Conservation (phyloP, 2,113 vertebrate genomes). For the Mirounga angustirostris region DNA sequence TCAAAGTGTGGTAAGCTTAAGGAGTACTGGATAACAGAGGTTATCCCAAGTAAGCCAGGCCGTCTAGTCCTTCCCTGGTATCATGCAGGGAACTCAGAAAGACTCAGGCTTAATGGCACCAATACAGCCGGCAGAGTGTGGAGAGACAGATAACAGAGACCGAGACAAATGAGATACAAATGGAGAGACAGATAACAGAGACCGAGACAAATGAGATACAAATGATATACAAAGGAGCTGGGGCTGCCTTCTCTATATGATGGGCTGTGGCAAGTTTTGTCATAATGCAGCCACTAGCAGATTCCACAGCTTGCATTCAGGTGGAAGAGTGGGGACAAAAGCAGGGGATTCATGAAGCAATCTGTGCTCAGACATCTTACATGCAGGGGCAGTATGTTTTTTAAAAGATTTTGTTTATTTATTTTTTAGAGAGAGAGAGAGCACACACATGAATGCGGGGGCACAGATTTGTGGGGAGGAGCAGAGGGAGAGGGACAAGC, state of each 20-base stretch:
- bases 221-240: not conserved
- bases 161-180: not conserved
- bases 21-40: not conserved
- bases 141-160: not conserved
- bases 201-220: not conserved
- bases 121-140: not conserved
- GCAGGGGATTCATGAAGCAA: not conserved
- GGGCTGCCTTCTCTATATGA: not conserved
- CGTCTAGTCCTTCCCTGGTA: not conserved
- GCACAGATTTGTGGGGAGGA: not conserved
- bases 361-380: not conserved
- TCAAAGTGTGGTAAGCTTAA: constrained; percentile 22
- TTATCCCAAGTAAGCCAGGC: not conserved
- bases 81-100: not conserved
- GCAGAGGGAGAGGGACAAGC: not conserved
- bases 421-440: not conserved
- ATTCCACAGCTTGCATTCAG: not conserved
- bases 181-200: not conserved
- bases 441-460: not conserved
- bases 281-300: not conserved
- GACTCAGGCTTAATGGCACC: not conserved
- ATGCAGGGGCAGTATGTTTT: not conserved
- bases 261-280: not conserved
- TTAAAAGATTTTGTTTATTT: not conserved
- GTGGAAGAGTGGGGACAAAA: not conserved